A percentile compares a stretch with the other conserved stretches of the same genome.
phyloP scores from a whole-genome alignment of 2,888 invertebrate species.

The Ligdia adustata region DNA sequence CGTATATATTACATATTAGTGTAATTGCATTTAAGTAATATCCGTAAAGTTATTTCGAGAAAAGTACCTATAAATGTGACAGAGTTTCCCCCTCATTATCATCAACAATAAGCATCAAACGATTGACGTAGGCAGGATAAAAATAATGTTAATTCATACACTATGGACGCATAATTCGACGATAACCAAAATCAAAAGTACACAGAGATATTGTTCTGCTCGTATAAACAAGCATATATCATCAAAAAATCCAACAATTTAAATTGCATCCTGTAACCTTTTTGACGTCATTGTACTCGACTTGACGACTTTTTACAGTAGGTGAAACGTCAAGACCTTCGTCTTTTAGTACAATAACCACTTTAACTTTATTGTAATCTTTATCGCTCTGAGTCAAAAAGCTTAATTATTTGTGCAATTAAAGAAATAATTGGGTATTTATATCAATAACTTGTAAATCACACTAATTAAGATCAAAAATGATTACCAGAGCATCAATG shows the following conservation, averaged over 20 bases:
- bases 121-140: conserved; percentile 1
- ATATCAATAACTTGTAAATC: conserved; percentile 1
- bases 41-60: no score
- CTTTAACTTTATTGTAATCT: neutral
- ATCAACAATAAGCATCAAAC: neutral
- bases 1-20: no score
- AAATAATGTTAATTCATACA: conserved; percentile 1
- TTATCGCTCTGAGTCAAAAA: neutral
- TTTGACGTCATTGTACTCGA: no score
- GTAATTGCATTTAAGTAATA: no score
- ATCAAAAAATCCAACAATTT: neutral
- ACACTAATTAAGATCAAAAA: neutral
- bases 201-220: neutral
- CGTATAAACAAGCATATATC: no score
- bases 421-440: conserved; percentile 2
- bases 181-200: neutral
- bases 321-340: no score
- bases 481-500: no score
- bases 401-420: conserved; percentile 5
- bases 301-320: neutral
- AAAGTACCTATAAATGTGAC: neutral
- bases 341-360: neutral
- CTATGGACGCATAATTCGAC: neutral
- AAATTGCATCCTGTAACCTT: conserved; percentile 1
- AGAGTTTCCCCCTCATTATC: conserved; percentile 2